phyloP scores from a whole-genome alignment of 2,797 vertebrate species.

The Chanos chanos region DNA sequence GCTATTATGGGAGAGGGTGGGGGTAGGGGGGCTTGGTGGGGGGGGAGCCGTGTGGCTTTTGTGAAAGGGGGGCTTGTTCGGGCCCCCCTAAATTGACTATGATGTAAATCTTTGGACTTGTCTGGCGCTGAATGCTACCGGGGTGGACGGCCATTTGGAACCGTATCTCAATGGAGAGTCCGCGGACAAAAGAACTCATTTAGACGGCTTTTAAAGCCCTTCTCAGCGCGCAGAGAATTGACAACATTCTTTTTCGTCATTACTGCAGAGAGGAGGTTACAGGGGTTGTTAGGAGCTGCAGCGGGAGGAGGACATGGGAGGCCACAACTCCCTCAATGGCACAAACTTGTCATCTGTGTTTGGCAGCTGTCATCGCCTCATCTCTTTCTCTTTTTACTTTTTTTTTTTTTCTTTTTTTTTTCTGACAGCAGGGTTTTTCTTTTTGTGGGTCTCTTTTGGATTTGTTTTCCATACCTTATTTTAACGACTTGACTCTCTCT shows the following conservation, averaged over 20 bases:
- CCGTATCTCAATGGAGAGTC: constrained; percentile 65
- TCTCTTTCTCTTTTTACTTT: constrained; percentile 19
- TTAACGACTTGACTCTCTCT: constrained; percentile 57
- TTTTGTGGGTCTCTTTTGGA: constrained; percentile 14
- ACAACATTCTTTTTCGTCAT: constrained; percentile 84
- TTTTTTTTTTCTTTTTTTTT: constrained; percentile 5
- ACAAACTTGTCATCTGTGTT: constrained; percentile 56
- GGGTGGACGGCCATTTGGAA: constrained; percentile 70
- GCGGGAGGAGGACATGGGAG: constrained; percentile 51
- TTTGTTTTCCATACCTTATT: constrained; percentile 42
- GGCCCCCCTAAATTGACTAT: constrained; percentile 59
- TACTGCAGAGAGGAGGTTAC: constrained; percentile 63
- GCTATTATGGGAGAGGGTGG: constrained; percentile 49
- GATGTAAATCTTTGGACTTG: constrained; percentile 66
- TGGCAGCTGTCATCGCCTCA: constrained; percentile 58
- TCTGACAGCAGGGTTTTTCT: constrained; percentile 31
- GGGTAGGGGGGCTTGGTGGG: constrained; percentile 52
- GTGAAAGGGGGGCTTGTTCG: constrained; percentile 53
- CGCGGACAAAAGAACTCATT: constrained; percentile 73
- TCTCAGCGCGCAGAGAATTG: constrained; percentile 70
- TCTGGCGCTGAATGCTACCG: constrained; percentile 63
- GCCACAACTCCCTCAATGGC: constrained; percentile 48
- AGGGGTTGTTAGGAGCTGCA: constrained; percentile 50
- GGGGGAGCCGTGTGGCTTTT: constrained; percentile 44
- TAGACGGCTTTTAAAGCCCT: constrained; percentile 78